Base-by-base conservation (phyloP, 2,113 vertebrate species). In the Eonycteris spelaea region DNA sequence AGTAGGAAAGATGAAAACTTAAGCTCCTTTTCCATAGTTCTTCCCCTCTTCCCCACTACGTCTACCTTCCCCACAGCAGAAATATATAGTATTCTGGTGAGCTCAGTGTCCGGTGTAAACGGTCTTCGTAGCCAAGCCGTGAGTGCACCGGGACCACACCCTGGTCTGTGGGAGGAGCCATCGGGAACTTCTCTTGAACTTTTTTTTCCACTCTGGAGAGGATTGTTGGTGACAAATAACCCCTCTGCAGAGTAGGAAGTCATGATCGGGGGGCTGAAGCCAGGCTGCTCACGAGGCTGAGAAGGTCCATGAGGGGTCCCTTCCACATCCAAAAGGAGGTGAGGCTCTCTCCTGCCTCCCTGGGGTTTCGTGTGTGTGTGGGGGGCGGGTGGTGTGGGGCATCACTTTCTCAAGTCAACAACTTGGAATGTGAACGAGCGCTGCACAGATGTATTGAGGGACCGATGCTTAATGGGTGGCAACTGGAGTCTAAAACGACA, bases 281-380 rank as follows among this genome's bases (percentile, higher is more conserved):
- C 38, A n/a, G 59, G 12, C 30, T n/a, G 22, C 48, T 14, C 40
- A 6, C 35, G 21, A 11, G 48, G 11, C 59, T 30, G 57, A 26
- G 61, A n/a, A 7, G 22, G 57, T 4, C 18, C 2, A 3, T 0
- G 11, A 11, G 5, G n/a, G 48, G 33, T 61, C 59, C 89, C 38
- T 77, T 73, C 33, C 8, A 28, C 12, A 11, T 14, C 88, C 70
- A 4, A 18, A 57, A 57, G 45, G 51, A 63, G 71, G 26, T 1
- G 1, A 30, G 70, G 28, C 53, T 53, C 33, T 15, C 35, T 14
- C 61, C 0, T 8, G 45, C 6, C 21, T 30, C 45, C 13, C n/a
- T 9, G 22, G 40, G 40, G 30, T 22, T n/a, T 55, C 45, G 86
- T 30, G 45, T 11, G 45, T 48, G 45, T 40, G 45, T 12, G 15